Base-by-base conservation (phyloP, 1,140 invertebrate species). In the Anastrepha obliqua region DNA sequence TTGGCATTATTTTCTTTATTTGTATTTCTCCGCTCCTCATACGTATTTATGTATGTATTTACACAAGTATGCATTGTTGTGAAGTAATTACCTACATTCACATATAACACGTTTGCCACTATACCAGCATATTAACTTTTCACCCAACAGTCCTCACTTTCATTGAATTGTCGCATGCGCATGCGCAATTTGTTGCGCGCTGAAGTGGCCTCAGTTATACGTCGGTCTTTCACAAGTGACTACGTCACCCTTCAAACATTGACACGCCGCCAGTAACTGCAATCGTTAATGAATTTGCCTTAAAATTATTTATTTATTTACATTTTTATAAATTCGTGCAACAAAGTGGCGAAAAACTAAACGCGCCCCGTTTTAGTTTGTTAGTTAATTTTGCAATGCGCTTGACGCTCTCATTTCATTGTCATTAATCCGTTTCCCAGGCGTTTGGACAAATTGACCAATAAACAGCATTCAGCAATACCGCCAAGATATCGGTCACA, bases 141-240 rank as follows among this genome's bases (percentile, higher is more conserved):
- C 47, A n/a, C 47, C 42, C 47, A 55, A 9, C 44, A 20, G 47
- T 55, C 47, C 17, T 29, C 74, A 15, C 74, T 81, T 55, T 81
- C 74, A 47, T 47, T 29, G 8, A 55, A 42, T 81, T 55, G 74
- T 55, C 47, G 47, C 74, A 42, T 29, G 29, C 29, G 29, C 74
- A 29, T 55, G 74, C 74, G 74, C 74, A 81, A 81, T 81, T 55
- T 44, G 67, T 74, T 74, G 67, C 11, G 67, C 17, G 47, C 74
- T 86, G 8, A 15, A 5, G 81, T 58, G 13, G 86, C 44, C 60
- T 87, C 86, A 87, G 86, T 87, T 67, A 87, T 39, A n/a, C 42
- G 29, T 47, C 60, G 62, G 64, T 67, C 86, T 87, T 87, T 87
- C 86, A 51, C 86, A 87, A 87, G 86, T 67, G 29, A 87, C 86